Base-by-base conservation (phyloP, 2,888 invertebrate genomes). In the Terebella lapidaria region DNA sequence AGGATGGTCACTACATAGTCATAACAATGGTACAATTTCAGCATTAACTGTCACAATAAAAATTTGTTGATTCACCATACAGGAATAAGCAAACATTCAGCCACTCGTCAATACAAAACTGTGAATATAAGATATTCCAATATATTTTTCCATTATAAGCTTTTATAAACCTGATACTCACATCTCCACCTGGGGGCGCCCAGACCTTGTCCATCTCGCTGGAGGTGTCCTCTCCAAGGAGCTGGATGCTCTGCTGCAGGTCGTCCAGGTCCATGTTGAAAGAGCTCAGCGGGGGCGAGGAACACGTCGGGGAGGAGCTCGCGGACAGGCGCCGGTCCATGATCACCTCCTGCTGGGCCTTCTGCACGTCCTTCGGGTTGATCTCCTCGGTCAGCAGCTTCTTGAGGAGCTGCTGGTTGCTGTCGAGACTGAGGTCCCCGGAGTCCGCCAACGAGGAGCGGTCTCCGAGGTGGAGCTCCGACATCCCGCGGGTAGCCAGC, bases 351-450 rank as follows among this genome's bases (percentile, higher is more conserved):
- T 61, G 57, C 53, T 61, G 59, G 18, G 47, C 51, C 27, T 49
- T 46, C 29, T 57, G 62, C 29, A 59, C 62, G 10, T 62, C 62
- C 35, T 47, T 51, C 46, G 61, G 57, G 47, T 67, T 61, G 22
- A 67, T 65, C 42, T 63, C 63, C 1, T 65, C 68, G 2, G 68
- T 68, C 18, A 68, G 59, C 30, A 68, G 62, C 30, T 64, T 63
- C 55, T 68, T 63, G n/a, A 68, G 59, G 18, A 64, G 26, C 26
- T 51, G 42, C 51, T 57, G 28, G 2, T 30, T 26, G 52, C n/a
- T n/a, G 22, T 20, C 18, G 18, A 2, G 2, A 5, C 18, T 25
- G 10, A 27, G 3, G 45, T 24, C 42, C 2, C 53, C 59, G 2
- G 2, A 4, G 2, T 52, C 59, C 30, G 54, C 18, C 3, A 28